Evolutionary conservation across 2,113 vertebrate species (phyloP).

Genomic region (Albula goreensis): DNA sequence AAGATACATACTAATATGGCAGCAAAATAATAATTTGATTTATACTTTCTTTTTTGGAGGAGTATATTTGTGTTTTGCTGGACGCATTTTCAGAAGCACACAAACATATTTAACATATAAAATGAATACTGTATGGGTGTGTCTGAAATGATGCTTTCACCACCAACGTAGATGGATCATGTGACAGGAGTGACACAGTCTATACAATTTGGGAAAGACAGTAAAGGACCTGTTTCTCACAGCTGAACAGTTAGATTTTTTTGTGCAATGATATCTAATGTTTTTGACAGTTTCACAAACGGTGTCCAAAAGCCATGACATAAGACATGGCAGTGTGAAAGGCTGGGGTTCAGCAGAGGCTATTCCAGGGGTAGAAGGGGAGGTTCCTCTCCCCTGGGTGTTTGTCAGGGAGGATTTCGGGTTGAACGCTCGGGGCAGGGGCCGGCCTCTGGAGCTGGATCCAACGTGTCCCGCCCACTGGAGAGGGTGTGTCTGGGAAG

Average conservation of each 20-base stretch:
- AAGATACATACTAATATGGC: too few species aligned
- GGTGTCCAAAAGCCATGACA: background rate
- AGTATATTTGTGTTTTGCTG: too few species aligned
- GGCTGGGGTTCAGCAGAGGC: constrained; percentile 3
- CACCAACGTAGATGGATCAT: background rate
- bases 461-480: constrained; percentile 46
- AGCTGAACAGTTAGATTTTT: background rate
- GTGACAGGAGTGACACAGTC: background rate
- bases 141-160: background rate
- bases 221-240: background rate
- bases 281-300: background rate
- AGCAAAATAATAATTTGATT: too few species aligned
- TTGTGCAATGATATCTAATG: background rate
- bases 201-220: background rate
- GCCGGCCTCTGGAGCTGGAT: constrained; percentile 44
- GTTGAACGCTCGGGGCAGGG: constrained; percentile 26
- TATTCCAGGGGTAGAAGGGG: background rate
- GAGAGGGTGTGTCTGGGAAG: constrained; percentile 70
- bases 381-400: constrained; percentile 50
- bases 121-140: background rate
- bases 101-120: too few species aligned
- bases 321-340: background rate
- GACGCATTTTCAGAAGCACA: too few species aligned
- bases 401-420: constrained; percentile 21
- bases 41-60: too few species aligned